Evolutionary conservation across 2,113 vertebrate genomes (phyloP).

Genomic region (Hemiscyllium ocellatum): DNA sequence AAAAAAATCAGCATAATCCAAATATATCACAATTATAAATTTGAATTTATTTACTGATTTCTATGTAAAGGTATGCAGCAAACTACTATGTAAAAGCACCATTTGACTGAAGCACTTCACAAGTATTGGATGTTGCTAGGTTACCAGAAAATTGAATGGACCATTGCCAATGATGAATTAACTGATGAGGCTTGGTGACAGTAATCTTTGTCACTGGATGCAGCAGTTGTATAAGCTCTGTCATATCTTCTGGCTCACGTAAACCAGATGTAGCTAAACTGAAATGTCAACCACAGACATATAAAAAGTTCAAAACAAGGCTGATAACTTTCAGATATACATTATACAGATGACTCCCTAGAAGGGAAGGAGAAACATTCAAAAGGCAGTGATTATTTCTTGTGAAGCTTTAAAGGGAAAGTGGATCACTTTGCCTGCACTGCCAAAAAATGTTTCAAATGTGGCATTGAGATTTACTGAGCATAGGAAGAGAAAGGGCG

Average conservation of each 20-base stretch:
- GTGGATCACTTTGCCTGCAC: background rate
- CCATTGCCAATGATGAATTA: slow-evolving; percentile 95
- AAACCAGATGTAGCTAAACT: slow-evolving; percentile 89
- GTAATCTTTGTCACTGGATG: slow-evolving; percentile 90
- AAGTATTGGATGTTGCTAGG: slow-evolving; percentile 92
- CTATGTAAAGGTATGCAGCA: slow-evolving; percentile 74
- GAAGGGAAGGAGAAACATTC: background rate
- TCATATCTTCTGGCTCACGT: slow-evolving; percentile 94
- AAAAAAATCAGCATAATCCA: slow-evolving; percentile 59
- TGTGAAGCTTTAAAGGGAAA: background rate
- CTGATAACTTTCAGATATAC: slow-evolving; percentile 12
- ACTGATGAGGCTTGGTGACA: slow-evolving; percentile 76
- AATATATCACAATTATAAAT: slow-evolving; percentile 75
- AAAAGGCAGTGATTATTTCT: background rate
- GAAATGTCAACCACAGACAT: slow-evolving; percentile 46
- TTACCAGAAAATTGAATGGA: slow-evolving; percentile 82
- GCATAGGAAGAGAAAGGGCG: background rate
- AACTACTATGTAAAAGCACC: slow-evolving; percentile 65
- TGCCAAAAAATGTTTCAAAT: background rate
- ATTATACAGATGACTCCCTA: background rate
- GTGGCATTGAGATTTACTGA: background rate
- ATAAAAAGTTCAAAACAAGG: slow-evolving; percentile 14
- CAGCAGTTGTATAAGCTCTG: slow-evolving; percentile 91
- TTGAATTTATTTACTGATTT: slow-evolving; percentile 69
- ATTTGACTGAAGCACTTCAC: slow-evolving; percentile 66